Conservation (phyloP, 2,797 vertebrate genomes). For the Lemur catta region DNA sequence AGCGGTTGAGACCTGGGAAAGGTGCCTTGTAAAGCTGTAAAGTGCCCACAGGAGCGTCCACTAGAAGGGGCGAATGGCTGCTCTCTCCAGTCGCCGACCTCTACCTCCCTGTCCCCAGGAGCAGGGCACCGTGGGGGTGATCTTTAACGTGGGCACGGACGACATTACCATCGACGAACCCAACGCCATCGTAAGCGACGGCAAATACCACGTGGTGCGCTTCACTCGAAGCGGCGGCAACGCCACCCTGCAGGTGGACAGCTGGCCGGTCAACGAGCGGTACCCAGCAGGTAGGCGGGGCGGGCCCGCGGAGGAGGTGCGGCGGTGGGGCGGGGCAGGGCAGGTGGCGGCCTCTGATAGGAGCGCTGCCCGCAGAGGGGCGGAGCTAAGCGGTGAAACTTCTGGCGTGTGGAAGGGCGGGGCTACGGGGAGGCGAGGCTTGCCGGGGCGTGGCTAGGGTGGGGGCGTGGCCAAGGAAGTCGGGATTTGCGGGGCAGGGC, state of each 20-base stretch:
- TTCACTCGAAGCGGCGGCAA: slow-evolving; percentile 97
- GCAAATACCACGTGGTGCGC: slow-evolving; percentile 97
- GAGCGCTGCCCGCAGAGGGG: not conserved
- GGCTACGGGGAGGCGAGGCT: not conserved
- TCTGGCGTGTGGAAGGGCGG: accelerated
- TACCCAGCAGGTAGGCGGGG: slow-evolving; percentile 93
- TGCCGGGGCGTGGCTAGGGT: not conserved
- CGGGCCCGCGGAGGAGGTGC: not conserved
- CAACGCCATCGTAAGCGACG: slow-evolving; percentile 92
- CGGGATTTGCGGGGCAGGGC: accelerated
- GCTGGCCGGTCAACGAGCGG: slow-evolving; percentile 95
- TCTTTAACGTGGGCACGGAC: slow-evolving; percentile 96
- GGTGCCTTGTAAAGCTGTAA: not conserved
- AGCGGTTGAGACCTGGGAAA: not conserved
- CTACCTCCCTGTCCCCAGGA: slow-evolving; percentile 84
- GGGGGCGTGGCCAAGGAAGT: not conserved
- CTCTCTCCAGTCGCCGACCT: not conserved
- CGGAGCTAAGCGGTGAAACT: not conserved
- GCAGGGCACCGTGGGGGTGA: slow-evolving; percentile 94
- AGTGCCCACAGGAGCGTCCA: not conserved
- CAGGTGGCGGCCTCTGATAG: not conserved
- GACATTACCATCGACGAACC: slow-evolving; percentile 96
- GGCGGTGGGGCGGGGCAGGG: not conserved
- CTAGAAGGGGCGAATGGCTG: not conserved
- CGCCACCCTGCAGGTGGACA: slow-evolving; percentile 97